phyloP scores from a whole-genome alignment of 2,888 invertebrate genomes.

The Rhagium mordax region DNA sequence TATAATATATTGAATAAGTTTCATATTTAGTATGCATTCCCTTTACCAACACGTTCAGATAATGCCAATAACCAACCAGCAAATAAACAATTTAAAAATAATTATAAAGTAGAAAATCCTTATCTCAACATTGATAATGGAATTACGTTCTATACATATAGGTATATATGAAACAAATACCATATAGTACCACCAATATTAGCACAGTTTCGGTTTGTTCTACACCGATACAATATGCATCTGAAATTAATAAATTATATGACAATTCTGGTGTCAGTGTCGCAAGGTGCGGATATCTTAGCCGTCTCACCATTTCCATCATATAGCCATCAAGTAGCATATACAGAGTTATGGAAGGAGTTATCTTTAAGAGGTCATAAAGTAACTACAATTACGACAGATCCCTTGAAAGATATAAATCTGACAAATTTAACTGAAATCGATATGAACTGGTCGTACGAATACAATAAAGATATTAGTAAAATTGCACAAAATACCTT shows the following conservation, averaged over 20 bases:
- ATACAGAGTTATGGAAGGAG: constrained; percentile 50
- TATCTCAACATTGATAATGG: too few relatives aligned
- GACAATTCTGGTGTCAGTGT: neutral
- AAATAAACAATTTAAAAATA: too few relatives aligned
- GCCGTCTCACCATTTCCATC: constrained; percentile 42
- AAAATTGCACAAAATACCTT: neutral
- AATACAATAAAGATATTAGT: neutral
- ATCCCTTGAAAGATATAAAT: constrained; percentile 51
- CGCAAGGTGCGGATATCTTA: constrained; percentile 40
- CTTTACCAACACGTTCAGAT: too few relatives aligned
- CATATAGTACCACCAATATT: too few relatives aligned
- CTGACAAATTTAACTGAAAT: constrained; percentile 57
- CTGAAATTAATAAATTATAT: neutral
- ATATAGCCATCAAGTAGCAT: constrained; percentile 54
- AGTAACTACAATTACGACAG: constrained; percentile 53
- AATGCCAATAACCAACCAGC: too few relatives aligned
- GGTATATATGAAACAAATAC: too few relatives aligned
- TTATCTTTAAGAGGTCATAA: constrained; percentile 55
- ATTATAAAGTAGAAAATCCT: too few relatives aligned
- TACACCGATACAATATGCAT: too few relatives aligned
- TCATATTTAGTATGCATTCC: too few relatives aligned
- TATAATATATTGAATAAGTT: too few relatives aligned
- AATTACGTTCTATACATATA: too few relatives aligned
- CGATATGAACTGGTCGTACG: neutral
- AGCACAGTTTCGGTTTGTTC: too few relatives aligned